phyloP scores from a whole-genome alignment of 23 tunicate species.

The Clavelina lepadiformis region DNA sequence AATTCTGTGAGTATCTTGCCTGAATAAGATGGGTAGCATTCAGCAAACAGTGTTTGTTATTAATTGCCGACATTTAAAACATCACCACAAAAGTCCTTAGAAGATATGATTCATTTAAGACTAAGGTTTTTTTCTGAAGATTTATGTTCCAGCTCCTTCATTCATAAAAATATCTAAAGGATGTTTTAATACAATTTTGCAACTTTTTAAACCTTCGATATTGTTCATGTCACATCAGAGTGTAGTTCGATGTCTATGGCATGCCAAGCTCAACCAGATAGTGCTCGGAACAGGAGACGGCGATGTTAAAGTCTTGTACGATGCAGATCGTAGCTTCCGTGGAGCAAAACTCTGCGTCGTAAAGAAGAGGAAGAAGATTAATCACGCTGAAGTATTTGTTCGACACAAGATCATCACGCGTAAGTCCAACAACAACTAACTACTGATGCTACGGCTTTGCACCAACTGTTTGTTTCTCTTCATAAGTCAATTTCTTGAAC shows the following conservation, averaged over 20 bases:
- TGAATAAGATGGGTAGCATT: too few relatives aligned
- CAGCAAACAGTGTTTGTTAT: neutral
- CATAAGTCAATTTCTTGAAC: too few relatives aligned
- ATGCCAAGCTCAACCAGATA: conserved; percentile 90
- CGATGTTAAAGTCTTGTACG: conserved; percentile 67
- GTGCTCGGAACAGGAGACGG: conserved; percentile 81
- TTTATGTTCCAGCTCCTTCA: too few relatives aligned
- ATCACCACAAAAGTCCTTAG: too few relatives aligned
- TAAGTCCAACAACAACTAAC: conserved; percentile 17
- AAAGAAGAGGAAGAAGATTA: conserved; percentile 66
- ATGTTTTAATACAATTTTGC: too few relatives aligned
- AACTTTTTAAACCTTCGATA: too few relatives aligned
- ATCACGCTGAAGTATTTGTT: conserved; percentile 80
- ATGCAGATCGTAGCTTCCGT: conserved; percentile 59
- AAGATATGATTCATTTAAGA: too few relatives aligned
- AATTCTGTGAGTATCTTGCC: conserved; percentile 45
- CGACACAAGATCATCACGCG: conserved; percentile 88
- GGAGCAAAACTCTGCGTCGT: conserved; percentile 95
- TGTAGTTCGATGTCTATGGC: conserved; percentile 77
- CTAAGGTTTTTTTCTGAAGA: too few relatives aligned
- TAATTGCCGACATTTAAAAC: neutral
- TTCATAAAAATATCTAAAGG: too few relatives aligned
- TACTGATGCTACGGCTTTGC: neutral
- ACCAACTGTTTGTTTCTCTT: too few relatives aligned
- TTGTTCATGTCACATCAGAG: too few relatives aligned